A percentile compares a stretch with the other conserved stretches of the same genome.
Evolutionary conservation across 2,888 invertebrate species (phyloP).

Genomic region (Dyspetes luteomarginatus): DNA sequence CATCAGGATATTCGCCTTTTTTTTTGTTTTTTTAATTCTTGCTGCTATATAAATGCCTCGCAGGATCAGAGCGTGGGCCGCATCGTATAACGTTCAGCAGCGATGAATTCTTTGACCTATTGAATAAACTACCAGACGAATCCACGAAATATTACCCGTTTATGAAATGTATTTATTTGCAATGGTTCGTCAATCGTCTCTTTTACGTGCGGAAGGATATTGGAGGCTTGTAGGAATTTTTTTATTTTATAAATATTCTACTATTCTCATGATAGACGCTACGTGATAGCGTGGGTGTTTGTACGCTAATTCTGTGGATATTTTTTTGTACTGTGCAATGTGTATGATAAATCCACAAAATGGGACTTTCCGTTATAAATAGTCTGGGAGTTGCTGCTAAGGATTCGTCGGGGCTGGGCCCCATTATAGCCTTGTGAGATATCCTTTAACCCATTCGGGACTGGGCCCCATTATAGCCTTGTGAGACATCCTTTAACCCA

Average conservation of each 20-base stretch:
- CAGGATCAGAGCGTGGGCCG: slow-evolving; percentile 12
- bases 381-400: background rate
- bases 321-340: slow-evolving; percentile 31
- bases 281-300: background rate
- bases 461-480: no score
- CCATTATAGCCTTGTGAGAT: slow-evolving; percentile 26
- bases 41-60: slow-evolving; percentile 14
- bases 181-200: no score
- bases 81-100: slow-evolving; percentile 3
- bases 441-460: no score
- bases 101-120: slow-evolving; percentile 51
- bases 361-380: slow-evolving; percentile 36
- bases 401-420: slow-evolving; percentile 33
- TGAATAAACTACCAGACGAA: slow-evolving; percentile 13
- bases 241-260: no score
- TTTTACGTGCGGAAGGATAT: no score
- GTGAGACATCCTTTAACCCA: no score
- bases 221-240: no score
- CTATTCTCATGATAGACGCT: slow-evolving; percentile 13
- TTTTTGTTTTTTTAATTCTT: slow-evolving; percentile 8
- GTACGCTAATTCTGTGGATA: slow-evolving; percentile 26
- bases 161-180: no score
- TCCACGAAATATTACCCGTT: slow-evolving; percentile 22
- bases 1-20: slow-evolving; percentile 15
- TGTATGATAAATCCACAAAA: slow-evolving; percentile 37